These are phyloP conservation scores for Punctoribates punctum DNA, from an alignment of 2,888 invertebrate genomes.

Conservation along the genomic window DNA sequence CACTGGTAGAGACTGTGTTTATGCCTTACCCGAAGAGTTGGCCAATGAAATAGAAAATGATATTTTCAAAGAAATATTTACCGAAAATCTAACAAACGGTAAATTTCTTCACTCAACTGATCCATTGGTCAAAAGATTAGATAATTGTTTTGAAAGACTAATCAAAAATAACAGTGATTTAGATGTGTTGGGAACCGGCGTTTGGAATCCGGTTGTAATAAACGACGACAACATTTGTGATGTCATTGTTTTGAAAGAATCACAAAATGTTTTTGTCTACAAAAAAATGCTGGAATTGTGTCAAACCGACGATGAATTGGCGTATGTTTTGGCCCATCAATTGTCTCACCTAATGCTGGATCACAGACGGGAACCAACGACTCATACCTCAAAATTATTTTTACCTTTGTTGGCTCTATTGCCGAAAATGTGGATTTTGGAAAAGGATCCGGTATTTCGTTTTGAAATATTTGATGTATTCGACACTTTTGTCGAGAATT, in stretches of 20 bases:
- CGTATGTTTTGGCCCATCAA: slow-evolving; percentile 61
- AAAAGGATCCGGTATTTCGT: not conserved
- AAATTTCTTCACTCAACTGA: not conserved
- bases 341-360: slow-evolving; percentile 61
- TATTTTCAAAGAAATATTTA: slow-evolving; percentile 10
- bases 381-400: not conserved
- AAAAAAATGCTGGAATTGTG: slow-evolving; percentile 58
- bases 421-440: not conserved
- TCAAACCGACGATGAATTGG: slow-evolving; percentile 59
- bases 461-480: not conserved
- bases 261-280: slow-evolving; percentile 62
- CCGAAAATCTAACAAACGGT: not conserved
- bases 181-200: slow-evolving; percentile 53
- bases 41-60: not conserved
- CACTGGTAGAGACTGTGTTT: not conserved
- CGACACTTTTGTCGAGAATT: not conserved
- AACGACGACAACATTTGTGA: slow-evolving; percentile 54
- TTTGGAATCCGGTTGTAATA: slow-evolving; percentile 56
- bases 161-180: slow-evolving; percentile 57
- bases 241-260: slow-evolving; percentile 57
- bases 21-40: not conserved
- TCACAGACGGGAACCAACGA: slow-evolving; percentile 55
- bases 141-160: slow-evolving; percentile 54
- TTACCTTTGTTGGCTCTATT: not conserved
- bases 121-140: slow-evolving; percentile 53